Evolutionary conservation across 2,113 vertebrate species (phyloP).

Genomic region (Sander lucioperca): DNA sequence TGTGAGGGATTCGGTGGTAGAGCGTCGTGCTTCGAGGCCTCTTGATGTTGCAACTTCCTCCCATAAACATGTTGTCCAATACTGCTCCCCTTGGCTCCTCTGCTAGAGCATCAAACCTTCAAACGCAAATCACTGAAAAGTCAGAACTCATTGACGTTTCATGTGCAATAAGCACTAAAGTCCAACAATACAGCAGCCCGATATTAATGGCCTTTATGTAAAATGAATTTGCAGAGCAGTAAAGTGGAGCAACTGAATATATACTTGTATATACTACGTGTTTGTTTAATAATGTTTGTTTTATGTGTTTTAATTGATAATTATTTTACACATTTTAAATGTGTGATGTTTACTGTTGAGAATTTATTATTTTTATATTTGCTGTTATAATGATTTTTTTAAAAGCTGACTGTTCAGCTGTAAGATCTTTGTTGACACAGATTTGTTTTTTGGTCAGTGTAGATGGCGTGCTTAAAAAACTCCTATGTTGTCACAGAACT

Average conservation of each 20-base stretch:
- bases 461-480: too few relatives aligned
- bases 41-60: conserved; percentile 84
- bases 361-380: background rate
- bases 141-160: background rate
- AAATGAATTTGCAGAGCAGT: background rate
- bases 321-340: background rate
- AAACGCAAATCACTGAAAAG: background rate
- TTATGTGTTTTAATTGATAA: background rate
- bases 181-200: background rate
- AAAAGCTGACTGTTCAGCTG: too few relatives aligned
- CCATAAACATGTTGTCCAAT: conserved; percentile 90
- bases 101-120: conserved; percentile 89
- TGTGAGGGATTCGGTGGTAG: conserved; percentile 86
- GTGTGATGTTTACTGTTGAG: background rate
- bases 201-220: background rate
- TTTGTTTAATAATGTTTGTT: background rate
- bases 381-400: background rate
- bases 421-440: too few relatives aligned
- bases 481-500: too few relatives aligned
- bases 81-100: conserved; percentile 87
- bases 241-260: background rate
- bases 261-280: background rate
- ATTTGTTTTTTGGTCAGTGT: too few relatives aligned
- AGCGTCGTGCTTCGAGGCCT: conserved; percentile 80
- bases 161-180: background rate